Evolutionary conservation across 2,113 vertebrate species (phyloP).

Genomic region (Eclectus roratus): DNA sequence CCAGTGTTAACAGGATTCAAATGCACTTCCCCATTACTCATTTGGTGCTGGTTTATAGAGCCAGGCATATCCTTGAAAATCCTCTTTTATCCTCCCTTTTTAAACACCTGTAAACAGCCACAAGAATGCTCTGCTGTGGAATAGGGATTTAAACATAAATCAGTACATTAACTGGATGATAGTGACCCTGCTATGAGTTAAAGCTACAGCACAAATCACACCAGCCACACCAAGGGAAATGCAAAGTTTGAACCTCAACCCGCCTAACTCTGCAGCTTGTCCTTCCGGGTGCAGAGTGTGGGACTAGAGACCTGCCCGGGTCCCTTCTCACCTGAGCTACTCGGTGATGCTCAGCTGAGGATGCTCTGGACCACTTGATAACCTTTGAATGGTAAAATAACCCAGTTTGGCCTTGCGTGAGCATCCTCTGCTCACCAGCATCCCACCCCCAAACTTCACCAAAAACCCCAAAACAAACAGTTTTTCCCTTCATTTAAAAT

Average conservation of each 20-base stretch:
- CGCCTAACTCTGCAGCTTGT: background rate
- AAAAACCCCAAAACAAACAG: background rate
- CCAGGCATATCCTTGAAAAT: background rate
- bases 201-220: background rate
- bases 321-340: background rate
- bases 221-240: background rate
- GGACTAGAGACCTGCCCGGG: background rate
- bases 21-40: background rate
- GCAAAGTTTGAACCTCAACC: background rate
- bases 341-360: background rate
- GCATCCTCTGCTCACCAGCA: background rate
- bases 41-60: background rate
- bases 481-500: constrained; percentile 27
- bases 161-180: background rate
- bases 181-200: fast-evolving
- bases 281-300: background rate
- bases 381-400: background rate
- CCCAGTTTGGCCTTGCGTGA: background rate
- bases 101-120: background rate
- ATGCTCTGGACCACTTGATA: background rate
- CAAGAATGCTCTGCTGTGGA: background rate
- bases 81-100: background rate
- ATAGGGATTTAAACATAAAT: background rate
- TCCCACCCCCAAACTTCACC: background rate
- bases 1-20: fast-evolving